These are phyloP conservation scores for Ladona fulva DNA, from an alignment of 1,140 invertebrate species.

Conservation along the genomic window DNA sequence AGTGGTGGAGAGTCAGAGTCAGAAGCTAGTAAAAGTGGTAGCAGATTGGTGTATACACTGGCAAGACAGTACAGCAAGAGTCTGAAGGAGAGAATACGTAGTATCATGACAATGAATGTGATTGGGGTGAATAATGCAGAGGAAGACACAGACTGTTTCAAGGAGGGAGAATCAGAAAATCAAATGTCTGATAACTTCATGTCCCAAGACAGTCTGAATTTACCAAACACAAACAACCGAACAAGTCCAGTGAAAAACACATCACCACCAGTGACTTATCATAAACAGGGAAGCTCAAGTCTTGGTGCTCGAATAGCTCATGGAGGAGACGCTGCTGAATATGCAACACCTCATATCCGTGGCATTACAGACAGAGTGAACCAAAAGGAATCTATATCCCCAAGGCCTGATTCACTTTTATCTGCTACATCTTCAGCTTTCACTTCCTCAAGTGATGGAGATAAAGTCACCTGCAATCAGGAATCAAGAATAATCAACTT, in stretches of 20 bases:
- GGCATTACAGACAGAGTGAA: slow-evolving; percentile 37
- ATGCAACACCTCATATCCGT: slow-evolving; percentile 47
- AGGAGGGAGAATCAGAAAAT: slow-evolving; percentile 36
- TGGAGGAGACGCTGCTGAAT: slow-evolving; percentile 69
- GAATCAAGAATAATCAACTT: not conserved
- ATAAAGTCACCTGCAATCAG: slow-evolving; percentile 30
- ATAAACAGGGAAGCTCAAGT: slow-evolving; percentile 70
- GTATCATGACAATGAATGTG: slow-evolving; percentile 24
- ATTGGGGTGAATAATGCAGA: slow-evolving; percentile 17
- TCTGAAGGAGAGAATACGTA: slow-evolving; percentile 32
- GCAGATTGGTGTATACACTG: slow-evolving; percentile 28
- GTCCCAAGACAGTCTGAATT: not conserved
- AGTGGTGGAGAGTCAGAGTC: slow-evolving; percentile 17
- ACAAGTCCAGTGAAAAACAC: not conserved
- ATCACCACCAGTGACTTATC: slow-evolving; percentile 30
- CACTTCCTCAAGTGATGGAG: slow-evolving; percentile 51
- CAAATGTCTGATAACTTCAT: not conserved
- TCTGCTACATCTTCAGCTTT: slow-evolving; percentile 36
- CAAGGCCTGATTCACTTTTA: slow-evolving; percentile 44
- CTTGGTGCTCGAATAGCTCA: slow-evolving; percentile 78
- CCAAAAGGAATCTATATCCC: slow-evolving; percentile 41
- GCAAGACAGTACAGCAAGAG: slow-evolving; percentile 34
- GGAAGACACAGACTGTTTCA: slow-evolving; percentile 32
- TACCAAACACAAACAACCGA: not conserved
- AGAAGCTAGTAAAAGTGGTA: slow-evolving; percentile 13